Percentiles rank a stretch among this genome's conserved stretches.
Evolutionary conservation across 2,797 vertebrate genomes (phyloP).

Genomic region (Xiphophorus birchmanni): DNA sequence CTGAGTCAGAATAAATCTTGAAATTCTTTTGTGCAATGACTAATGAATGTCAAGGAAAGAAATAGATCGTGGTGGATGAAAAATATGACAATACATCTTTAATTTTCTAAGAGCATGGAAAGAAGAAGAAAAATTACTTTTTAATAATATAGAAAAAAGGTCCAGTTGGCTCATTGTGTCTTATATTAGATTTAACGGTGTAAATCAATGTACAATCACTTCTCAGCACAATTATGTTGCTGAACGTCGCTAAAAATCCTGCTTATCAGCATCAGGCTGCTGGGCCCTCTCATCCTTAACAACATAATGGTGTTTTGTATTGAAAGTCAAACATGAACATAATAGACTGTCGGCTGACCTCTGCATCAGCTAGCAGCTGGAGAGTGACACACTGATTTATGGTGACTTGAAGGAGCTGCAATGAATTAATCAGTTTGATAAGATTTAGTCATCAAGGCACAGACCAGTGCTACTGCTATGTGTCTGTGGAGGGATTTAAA

Average conservation of each 20-base stretch:
- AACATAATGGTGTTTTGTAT: conserved; percentile 49
- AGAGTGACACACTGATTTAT: conserved; percentile 73
- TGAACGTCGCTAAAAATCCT: conserved; percentile 52
- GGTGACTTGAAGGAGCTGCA: conserved; percentile 53
- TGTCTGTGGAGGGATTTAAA: conserved; percentile 36
- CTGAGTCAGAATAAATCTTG: background rate
- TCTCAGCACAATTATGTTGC: conserved; percentile 33
- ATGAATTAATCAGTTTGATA: conserved; percentile 69
- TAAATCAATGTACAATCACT: conserved; percentile 49
- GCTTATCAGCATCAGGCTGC: conserved; percentile 40
- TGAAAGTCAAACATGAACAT: conserved; percentile 54
- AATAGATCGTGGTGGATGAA: background rate
- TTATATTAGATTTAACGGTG: background rate
- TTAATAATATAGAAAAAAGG: background rate
- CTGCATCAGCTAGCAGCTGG: conserved; percentile 61
- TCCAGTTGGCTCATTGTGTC: background rate
- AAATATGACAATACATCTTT: background rate
- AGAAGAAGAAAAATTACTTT: background rate
- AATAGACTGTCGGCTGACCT: conserved; percentile 57
- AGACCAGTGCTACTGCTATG: conserved; percentile 44
- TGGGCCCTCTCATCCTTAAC: conserved; percentile 37
- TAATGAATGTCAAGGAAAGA: background rate
- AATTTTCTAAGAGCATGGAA: background rate
- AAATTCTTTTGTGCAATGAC: background rate
- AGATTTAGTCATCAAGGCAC: conserved; percentile 66